Conservation (phyloP, 2,888 invertebrate genomes). For the Agrenia bidenticulata region DNA sequence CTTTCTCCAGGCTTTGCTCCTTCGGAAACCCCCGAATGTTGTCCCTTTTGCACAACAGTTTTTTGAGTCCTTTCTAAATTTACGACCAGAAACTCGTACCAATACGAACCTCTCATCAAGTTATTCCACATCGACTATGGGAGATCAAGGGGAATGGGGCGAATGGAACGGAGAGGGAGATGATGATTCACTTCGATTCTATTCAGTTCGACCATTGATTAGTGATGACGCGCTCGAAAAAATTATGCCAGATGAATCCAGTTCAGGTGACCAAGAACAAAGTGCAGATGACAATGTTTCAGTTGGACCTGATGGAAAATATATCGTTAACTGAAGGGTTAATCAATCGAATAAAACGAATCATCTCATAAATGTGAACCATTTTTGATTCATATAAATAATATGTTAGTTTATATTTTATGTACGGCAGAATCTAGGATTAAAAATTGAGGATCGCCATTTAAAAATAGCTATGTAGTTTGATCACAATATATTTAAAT, state of each 20-base stretch:
- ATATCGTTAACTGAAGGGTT: too few species aligned
- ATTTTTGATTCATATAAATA: too few species aligned
- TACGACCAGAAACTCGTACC: constrained; percentile 8
- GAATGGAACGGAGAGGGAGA: constrained; percentile 20
- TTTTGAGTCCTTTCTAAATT: constrained; percentile 34
- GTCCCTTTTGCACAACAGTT: constrained; percentile 40
- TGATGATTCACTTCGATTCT: constrained; percentile 16
- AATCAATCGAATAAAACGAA: too few species aligned
- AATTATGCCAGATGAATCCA: neutral
- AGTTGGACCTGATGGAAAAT: too few species aligned
- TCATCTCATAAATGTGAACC: too few species aligned
- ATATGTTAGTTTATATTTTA: too few species aligned
- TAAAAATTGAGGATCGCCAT: too few species aligned
- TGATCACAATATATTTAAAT: too few species aligned
- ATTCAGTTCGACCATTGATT: constrained; percentile 18
- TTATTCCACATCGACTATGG: constrained; percentile 5
- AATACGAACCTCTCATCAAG: neutral
- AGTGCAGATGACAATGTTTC: too few species aligned
- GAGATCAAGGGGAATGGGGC: constrained; percentile 22
- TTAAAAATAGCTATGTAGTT: too few species aligned
- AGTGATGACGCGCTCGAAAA: constrained; percentile 23
- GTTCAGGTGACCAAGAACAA: too few species aligned
- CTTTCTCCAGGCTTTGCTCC: constrained; percentile 44
- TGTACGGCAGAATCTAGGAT: too few species aligned
- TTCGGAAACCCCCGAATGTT: constrained; percentile 44